Percentiles rank a stretch among this genome's conserved stretches.
phyloP scores from a whole-genome alignment of 2,888 invertebrate species.

The Leptopilina syphax region DNA sequence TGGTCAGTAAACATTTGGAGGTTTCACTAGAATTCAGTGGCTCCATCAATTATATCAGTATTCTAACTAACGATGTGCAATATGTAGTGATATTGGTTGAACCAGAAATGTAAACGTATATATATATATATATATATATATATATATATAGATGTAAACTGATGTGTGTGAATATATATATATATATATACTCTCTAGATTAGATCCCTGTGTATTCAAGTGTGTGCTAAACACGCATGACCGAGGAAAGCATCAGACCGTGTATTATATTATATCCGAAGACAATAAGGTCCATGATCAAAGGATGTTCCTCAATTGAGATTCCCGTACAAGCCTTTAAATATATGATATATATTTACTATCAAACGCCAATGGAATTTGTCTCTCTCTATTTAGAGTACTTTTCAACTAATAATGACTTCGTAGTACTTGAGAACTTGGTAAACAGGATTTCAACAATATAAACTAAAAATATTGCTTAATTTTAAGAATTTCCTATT shows the following conservation, averaged over 20 bases:
- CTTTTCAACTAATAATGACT: too few relatives aligned
- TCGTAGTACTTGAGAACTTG: too few relatives aligned
- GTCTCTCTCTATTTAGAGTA: neutral
- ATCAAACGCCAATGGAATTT: neutral
- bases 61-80: conserved; percentile 28
- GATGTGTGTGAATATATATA: too few relatives aligned
- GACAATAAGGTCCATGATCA: conserved; percentile 50
- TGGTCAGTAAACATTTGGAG: conserved; percentile 25
- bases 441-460: too few relatives aligned
- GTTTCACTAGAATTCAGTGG: conserved; percentile 17
- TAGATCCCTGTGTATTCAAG: neutral
- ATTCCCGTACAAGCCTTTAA: conserved; percentile 6
- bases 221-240: conserved; percentile 38
- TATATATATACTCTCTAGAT: neutral
- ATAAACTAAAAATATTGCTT: too few relatives aligned
- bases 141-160: too few relatives aligned
- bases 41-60: neutral
- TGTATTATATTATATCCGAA: conserved; percentile 20
- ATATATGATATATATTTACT: too few relatives aligned
- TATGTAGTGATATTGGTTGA: conserved; percentile 25
- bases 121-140: neutral
- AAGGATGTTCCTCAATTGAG: conserved; percentile 35
- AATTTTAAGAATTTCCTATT: too few relatives aligned
- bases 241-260: conserved; percentile 38
- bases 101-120: conserved; percentile 17